Base-by-base conservation (phyloP, 1,140 invertebrate genomes). In the Ericerus pela region DNA sequence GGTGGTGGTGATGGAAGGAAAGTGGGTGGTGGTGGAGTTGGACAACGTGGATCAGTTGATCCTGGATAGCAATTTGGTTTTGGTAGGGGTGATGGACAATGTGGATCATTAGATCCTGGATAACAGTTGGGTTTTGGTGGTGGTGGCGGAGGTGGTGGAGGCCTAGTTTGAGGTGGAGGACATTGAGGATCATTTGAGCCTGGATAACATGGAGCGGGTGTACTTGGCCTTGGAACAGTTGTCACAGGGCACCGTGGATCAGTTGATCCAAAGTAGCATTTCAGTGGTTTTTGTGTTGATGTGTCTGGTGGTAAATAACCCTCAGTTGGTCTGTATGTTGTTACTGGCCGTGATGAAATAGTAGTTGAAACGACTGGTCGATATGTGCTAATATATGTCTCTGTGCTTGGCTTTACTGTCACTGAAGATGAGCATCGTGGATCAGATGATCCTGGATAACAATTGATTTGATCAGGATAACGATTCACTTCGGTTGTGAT, bases 401-500 rank as follows among this genome's bases (percentile, higher is more conserved):
- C 52, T 52, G 24, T n/a, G n/a, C n/a, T n/a, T n/a, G n/a, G n/a
- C n/a, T n/a, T 55, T 12, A 54, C 43, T 27, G 64, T 55, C 24
- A 58, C 37, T 22, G 63, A 58, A 55, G 26, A 61, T 28, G 62
- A 64, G 59, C 69, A 71, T 54, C 65, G 55, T 20, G 66, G 64
- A 52, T 69, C 66, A 1, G 10, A 41, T 1, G 65, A 65, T 43
- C 69, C 68, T 29, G 68, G 68, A 51, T 67, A 67, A 55, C 68
- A 69, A 14, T n/a, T n/a, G n/a, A n/a, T n/a, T n/a, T n/a, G n/a
- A n/a, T n/a, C 68, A 26, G 68, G 68, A 51, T 67, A 67, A 55
- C 68, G 69, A 14, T 43, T 41, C n/a, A 62, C 64, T 18, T 24
- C 30, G 29, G 56, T 51, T n/a, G 57, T 59, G 2, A 65, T 64